These are phyloP conservation scores for Caenorhabditis macrosperma DNA, from an alignment of 2,888 invertebrate genomes.

Conservation along the genomic window DNA sequence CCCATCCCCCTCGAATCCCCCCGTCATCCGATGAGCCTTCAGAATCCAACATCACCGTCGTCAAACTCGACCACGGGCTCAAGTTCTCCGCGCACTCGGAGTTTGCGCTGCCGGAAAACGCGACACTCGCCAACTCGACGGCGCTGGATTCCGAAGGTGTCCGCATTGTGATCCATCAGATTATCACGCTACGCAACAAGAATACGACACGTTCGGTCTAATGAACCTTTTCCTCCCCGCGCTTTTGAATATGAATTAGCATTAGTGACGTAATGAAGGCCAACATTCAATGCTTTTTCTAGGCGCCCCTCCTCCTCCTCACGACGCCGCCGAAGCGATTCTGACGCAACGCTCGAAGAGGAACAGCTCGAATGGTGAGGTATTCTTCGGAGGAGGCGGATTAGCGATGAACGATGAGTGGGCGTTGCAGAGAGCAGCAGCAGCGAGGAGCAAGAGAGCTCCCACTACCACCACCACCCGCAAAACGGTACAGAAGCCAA, in stretches of 20 bases:
- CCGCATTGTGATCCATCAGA: slow-evolving; percentile 44
- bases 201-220: too few species aligned
- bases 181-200: slow-evolving; percentile 43
- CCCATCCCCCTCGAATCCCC: neutral
- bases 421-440: slow-evolving; percentile 8
- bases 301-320: too few species aligned
- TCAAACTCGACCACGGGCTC: slow-evolving; percentile 43
- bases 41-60: slow-evolving; percentile 57
- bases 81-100: slow-evolving; percentile 50
- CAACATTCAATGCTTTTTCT: too few species aligned
- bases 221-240: too few species aligned
- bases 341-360: neutral
- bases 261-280: slow-evolving; percentile 27
- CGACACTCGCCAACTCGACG: slow-evolving; percentile 27
- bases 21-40: neutral
- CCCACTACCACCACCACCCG: neutral
- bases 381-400: neutral
- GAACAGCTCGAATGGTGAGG: slow-evolving; percentile 36
- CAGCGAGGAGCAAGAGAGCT: neutral
- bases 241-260: too few species aligned
- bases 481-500: neutral
- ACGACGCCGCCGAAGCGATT: neutral
- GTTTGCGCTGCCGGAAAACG: slow-evolving; percentile 35
- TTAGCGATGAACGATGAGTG: neutral
- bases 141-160: slow-evolving; percentile 38